Base-by-base conservation (phyloP, 1,140 invertebrate genomes). In the Wiebesia pumilae region DNA sequence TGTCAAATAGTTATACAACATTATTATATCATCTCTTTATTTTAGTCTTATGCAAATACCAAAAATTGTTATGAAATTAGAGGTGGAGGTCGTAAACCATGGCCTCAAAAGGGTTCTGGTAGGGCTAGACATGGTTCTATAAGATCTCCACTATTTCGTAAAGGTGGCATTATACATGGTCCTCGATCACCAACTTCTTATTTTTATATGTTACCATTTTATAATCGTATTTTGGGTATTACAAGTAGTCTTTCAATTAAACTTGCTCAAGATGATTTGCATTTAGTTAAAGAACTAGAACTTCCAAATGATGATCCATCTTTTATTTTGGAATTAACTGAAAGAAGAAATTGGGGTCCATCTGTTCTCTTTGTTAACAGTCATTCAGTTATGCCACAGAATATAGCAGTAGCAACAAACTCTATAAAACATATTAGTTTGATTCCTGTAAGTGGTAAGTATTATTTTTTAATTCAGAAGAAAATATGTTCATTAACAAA, bases 21-120 rank as follows among this genome's bases (percentile, higher is more conserved):
- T 12, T 43, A 81, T 40, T 43, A n/a, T n/a, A 12, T 85, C 47
- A 80, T 62, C 58, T 71, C 38, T 83, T 78, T 81, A 86, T 91
- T 91, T 62, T 40, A 95, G 95, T 95, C 95, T 88, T 97, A 96
- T 93, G 96, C 95, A 1, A 95, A 96, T 90, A 95, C 96, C 12
- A 96, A 97, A 93, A 96, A 95, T 0, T 94, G 97, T 83, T 96
- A 96, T 30, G 99, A 99, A 95, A 95, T 98, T 83, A 93, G 95
- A 78, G 98, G 98, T 82, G 97, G 98, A 84, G 98, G 97, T 7
- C 94, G 95, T 54, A 99, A 99, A 91, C 98, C 98, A 0, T 99
- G 98, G 97, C 97, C 97, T 14, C 99, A 99, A 91, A 99, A 99
- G 94, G 98, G 98, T 3, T 87, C 92, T 33, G 99, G 99, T 0